Evolutionary conservation across 1,140 invertebrate species (phyloP), one percentile per base, ranked within the genome.

Genomic region (Ladona fulva): DNA sequence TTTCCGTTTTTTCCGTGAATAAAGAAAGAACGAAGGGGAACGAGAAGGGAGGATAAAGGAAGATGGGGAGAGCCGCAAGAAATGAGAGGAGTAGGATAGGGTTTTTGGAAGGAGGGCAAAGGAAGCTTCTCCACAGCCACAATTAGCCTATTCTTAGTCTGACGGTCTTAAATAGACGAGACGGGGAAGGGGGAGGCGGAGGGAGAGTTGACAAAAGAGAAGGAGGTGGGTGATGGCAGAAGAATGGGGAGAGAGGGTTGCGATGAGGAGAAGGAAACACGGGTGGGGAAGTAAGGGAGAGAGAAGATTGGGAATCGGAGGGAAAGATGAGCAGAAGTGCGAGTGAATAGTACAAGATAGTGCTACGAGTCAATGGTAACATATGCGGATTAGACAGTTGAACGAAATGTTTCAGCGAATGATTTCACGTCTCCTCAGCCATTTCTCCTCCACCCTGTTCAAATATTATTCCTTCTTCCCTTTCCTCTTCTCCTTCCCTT

Each of bases 131-230:
- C 52, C 52, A 66, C 52, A 3, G 52, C 52, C 52, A 66, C 52
- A 66, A 66, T 66, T 66, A 66, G 3, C 52, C 52, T 66, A 66
- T 66, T 66, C 52, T 66, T 66, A 66, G 52, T 66, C 52, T 12
- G 52, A 66, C 44, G 44, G 44, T 52, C 52, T 66, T 66, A 66
- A 66, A 66, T 66, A 66, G 52, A 66, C 52, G 52, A 66, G 52
- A 66, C 52, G n/a, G n/a, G 44, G 44, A 19, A 52, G 44, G 10
- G 44, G 44, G 44, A 19, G 44, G 44, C 10, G 44, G 52, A 66
- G 52, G 52, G 3, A 12, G n/a, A 66, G 52, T 66, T 66, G 52
- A 66, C 52, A 66, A 66, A 66, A 66, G 52, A 66, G 52, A 12
- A 52, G 44, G 44, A 19, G 44, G 19, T 6, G 3, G 14, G 52